Evolutionary conservation across 2,888 invertebrate genomes (phyloP).

Genomic region (Drosophila borborema): DNA sequence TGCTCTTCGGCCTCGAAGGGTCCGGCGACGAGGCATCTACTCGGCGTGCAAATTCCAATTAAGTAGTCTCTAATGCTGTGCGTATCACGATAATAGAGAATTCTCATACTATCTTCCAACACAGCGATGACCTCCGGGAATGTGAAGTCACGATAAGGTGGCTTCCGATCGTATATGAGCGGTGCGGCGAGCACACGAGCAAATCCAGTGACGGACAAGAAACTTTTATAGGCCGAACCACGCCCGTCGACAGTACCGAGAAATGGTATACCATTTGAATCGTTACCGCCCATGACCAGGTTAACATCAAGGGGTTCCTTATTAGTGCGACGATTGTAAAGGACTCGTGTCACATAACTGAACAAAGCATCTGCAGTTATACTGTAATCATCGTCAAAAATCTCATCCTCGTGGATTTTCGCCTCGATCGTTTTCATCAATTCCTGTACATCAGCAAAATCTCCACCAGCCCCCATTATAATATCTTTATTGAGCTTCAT

Average conservation of each 20-base stretch:
- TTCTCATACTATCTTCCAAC: neutral
- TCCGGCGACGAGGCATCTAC: neutral
- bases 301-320: neutral
- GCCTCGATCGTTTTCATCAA: neutral
- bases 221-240: neutral
- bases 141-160: neutral
- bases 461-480: neutral
- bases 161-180: neutral
- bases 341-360: neutral
- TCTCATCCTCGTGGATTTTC: neutral
- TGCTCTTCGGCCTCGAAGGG: neutral
- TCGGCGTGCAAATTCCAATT: neutral
- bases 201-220: neutral
- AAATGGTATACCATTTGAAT: neutral
- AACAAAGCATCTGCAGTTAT: neutral
- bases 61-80: neutral
- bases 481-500: neutral
- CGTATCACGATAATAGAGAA: neutral
- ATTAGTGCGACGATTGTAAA: neutral
- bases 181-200: neutral
- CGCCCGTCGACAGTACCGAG: neutral
- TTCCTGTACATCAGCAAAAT: neutral
- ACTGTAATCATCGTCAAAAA: rapidly evolving
- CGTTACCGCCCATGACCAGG: neutral
- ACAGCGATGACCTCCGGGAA: rapidly evolving